Base-by-base conservation (phyloP, 1,140 invertebrate genomes). In the Drosophila guanche region DNA sequence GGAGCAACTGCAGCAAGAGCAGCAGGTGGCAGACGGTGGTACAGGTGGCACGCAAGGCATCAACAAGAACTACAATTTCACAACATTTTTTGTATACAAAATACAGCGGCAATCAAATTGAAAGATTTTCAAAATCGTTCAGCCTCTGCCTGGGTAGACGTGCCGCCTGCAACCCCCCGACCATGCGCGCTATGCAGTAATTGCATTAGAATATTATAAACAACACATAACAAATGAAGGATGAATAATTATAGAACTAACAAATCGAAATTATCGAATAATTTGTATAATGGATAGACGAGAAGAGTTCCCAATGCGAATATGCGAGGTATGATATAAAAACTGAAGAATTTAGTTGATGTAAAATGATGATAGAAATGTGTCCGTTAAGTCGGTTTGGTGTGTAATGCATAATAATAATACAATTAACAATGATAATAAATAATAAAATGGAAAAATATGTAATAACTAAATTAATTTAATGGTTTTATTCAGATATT, bases 291-390 rank as follows among this genome's bases (percentile, higher is more conserved):
- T 71, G 68, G 47, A 51, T 46, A 23, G 61, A 67, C 41, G 63
- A 40, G 27, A 59, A 55, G 73, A 60, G 69, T 60, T 58, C 42
- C 69, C 53, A 33, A 47, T 43, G 37, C 45, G 69, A 69, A 63
- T 66, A 67, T 52, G 52, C 33, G 33, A 37, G 33, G 33, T 37
- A 12, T 37, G 10, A 37, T 54, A 80, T 61, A 59, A 37, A 76
- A 80, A 83, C 78, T 78, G 83, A 86, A 75, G 83, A 86, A 78
- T 78, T 83, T 83, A 83, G 74, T 54, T 71, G 78, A 83, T 88
- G 78, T 83, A 86, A 75, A 85, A 86, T 62, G 55, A 86, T 62
- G 55, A 73, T 50, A 76, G 51, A 55, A 75, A 59, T 69, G 65
- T 75, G 59, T 71, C 59, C 52, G 71, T 65, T 65, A 59, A 75